Evolutionary conservation across 2,797 vertebrate genomes (phyloP), one percentile per base, ranked within the genome.

Genomic region (Pipistrellus nathusii): DNA sequence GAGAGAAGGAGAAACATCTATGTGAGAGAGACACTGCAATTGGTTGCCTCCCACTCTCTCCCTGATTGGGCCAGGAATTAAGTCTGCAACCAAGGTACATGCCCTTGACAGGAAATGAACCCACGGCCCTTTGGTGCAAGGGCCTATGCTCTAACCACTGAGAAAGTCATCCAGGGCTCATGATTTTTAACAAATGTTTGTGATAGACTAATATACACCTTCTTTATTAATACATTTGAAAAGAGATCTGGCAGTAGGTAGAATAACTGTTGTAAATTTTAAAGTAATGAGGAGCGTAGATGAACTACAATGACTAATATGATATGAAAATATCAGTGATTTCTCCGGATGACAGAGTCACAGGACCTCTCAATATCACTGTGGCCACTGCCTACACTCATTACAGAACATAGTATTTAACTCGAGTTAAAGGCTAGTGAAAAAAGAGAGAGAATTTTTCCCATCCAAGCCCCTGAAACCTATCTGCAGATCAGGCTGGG

Each of bases 281-380:
- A 48, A 87, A 90, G 72, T 66, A 53, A 53, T 46, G 25, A 44
- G 77, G 21, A 72, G 48, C 84, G 72, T 88, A 62, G 68, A 62
- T 51, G 78, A 59, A 59, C 13, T 35, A 14, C 13, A 68, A 41
- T 14, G 27, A 53, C 25, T 81, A 32, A 77, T 76, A 35, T 64
- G 48, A 55, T 69, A 21, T 18, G n/a, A 90, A 89, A 90, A 78
- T 75, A 55, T 9, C 85, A 78, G 35, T 90, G 53, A 80, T 71
- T 92, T 92, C 41, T 92, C n/a, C 32, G 27, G 46, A 53, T 77
- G 93, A 75, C 72, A 69, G 14, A 51, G 21, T 84, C 91, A 30
- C 41, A 83, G 44, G 80, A 83, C 53, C 48, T 69, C 8, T 44
- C 44, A 21, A 0, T 75, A 23, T 59, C 44, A 11, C 46, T 57